These are phyloP conservation scores for Lepidocyrtinus sp. DNA, from an alignment of 2,888 invertebrate genomes.

Conservation along the genomic window DNA sequence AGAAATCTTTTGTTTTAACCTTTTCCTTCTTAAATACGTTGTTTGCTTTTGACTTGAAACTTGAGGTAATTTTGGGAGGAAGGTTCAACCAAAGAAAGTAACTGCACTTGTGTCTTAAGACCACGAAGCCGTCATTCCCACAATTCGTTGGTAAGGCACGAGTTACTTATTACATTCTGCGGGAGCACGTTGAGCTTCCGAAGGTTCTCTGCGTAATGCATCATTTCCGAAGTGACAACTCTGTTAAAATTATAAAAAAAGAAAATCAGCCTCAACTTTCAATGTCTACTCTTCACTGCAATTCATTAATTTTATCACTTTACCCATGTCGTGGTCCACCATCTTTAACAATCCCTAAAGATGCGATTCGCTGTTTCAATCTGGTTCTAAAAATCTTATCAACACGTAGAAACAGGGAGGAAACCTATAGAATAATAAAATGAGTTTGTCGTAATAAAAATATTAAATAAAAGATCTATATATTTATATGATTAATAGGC, in stretches of 20 bases:
- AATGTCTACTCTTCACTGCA: not conserved
- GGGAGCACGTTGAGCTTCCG: slow-evolving; percentile 85
- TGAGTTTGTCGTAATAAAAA: not conserved
- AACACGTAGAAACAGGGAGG: slow-evolving; percentile 82
- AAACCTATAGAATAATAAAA: slow-evolving; percentile 75
- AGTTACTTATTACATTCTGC: slow-evolving; percentile 74
- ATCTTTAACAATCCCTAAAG: slow-evolving; percentile 92
- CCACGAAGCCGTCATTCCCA: slow-evolving; percentile 66
- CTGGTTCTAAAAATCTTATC: slow-evolving; percentile 90
- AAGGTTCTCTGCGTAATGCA: slow-evolving; percentile 91
- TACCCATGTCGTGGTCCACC: slow-evolving; percentile 96
- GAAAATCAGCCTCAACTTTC: not conserved
- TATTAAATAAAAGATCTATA: not conserved
- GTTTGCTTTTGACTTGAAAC: no score
- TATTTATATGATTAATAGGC: not conserved
- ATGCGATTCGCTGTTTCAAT: slow-evolving; percentile 85
- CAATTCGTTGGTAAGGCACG: slow-evolving; percentile 69
- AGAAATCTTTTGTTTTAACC: slow-evolving; percentile 22
- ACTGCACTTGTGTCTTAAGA: no score
- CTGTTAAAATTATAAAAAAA: slow-evolving; percentile 69
- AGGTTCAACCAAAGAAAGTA: no score
- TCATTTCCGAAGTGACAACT: slow-evolving; percentile 91
- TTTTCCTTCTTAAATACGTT: not conserved
- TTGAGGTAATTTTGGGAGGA: no score
- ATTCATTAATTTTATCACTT: slow-evolving; percentile 59